phyloP scores from a whole-genome alignment of 2,113 vertebrate genomes.

The Xerus inauris region DNA sequence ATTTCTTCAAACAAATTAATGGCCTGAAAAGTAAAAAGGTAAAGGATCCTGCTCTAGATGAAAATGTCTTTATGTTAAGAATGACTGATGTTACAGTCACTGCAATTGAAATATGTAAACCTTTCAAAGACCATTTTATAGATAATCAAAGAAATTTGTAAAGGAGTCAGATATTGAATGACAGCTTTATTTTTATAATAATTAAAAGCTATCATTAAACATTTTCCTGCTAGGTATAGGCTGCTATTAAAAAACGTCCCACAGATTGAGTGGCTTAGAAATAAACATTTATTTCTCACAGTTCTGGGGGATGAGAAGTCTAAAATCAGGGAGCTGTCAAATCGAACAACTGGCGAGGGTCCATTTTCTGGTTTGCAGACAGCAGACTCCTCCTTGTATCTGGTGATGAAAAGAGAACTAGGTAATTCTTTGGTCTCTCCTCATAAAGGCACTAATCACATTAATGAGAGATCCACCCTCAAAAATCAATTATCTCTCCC shows the following conservation, averaged over 20 bases:
- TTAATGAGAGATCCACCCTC: background rate
- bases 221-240: background rate
- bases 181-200: background rate
- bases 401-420: background rate
- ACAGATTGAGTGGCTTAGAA: background rate
- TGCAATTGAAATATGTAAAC: background rate
- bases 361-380: background rate
- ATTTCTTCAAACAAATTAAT: background rate
- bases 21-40: background rate
- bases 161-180: background rate
- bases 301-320: background rate
- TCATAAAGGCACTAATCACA: background rate
- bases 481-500: background rate
- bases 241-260: background rate
- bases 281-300: background rate
- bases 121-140: background rate
- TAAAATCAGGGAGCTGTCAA: background rate
- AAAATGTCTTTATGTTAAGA: background rate
- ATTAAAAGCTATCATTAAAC: background rate
- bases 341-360: background rate
- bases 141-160: background rate
- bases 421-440: background rate
- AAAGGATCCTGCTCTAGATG: background rate
- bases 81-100: background rate
- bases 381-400: background rate